Conservation (phyloP, 2,113 vertebrate species). For the Alexandromys fortis region DNA sequence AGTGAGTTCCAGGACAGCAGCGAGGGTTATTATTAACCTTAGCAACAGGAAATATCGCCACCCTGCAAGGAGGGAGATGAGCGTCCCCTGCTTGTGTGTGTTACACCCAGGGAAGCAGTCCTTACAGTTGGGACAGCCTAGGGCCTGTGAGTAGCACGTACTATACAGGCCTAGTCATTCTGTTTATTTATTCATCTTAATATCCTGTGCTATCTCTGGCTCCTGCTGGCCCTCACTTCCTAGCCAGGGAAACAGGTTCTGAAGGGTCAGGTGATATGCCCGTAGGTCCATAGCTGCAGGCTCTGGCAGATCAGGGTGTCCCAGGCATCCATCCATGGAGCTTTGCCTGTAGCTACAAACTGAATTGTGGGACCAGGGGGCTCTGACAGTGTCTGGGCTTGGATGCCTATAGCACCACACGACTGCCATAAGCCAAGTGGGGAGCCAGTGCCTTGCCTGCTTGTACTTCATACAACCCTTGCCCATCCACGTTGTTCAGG, state of each 20-base stretch:
- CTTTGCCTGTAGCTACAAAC: not conserved
- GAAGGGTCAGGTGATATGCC: not conserved
- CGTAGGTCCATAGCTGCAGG: not conserved
- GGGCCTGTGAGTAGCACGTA: not conserved
- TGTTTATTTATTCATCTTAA: not conserved
- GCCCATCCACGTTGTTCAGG: conserved; percentile 58
- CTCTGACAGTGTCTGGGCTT: not conserved
- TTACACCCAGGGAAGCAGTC: not conserved
- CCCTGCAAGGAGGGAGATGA: not conserved
- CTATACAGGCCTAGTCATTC: not conserved
- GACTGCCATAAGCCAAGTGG: not conserved
- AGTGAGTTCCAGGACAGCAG: not conserved
- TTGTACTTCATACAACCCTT: conserved; percentile 65
- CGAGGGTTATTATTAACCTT: no score
- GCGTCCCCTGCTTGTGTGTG: not conserved
- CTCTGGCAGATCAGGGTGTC: not conserved
- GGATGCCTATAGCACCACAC: not conserved
- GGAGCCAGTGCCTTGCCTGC: not conserved
- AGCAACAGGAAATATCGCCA: not conserved
- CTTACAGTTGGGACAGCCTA: not conserved
- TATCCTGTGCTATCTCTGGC: not conserved
- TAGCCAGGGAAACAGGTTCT: not conserved
- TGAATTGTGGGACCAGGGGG: not conserved
- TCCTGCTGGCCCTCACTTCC: not conserved
- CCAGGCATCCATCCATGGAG: not conserved